These are phyloP conservation scores for Macrotis lagotis DNA, from an alignment of 2,113 vertebrate species.

Conservation along the genomic window DNA sequence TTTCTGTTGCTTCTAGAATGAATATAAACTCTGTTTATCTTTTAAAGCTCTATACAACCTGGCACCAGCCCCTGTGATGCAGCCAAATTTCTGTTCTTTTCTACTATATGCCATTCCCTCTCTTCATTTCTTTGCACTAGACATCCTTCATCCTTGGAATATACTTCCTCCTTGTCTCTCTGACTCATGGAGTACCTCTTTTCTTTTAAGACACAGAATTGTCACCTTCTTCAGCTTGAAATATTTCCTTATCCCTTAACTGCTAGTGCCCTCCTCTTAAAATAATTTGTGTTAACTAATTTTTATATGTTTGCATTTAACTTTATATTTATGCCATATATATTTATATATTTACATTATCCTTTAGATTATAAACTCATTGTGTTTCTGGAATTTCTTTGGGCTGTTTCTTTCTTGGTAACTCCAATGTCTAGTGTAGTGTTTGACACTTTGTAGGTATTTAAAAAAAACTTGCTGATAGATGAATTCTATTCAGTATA, in stretches of 20 bases:
- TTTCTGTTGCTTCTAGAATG: not conserved
- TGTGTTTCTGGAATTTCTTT: not conserved
- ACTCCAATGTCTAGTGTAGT: not conserved
- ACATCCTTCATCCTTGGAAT: not conserved
- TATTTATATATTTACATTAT: not conserved
- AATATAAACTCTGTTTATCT: not conserved
- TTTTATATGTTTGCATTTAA: not conserved
- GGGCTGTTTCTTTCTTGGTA: not conserved
- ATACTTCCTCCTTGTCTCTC: not conserved
- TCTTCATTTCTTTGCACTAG: not conserved
- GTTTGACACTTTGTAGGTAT: not conserved
- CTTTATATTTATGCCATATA: not conserved
- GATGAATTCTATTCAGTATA: not conserved
- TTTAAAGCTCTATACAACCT: not conserved
- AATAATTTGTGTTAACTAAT: not conserved
- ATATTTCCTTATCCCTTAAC: not conserved
- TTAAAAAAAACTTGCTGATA: not conserved
- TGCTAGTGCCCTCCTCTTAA: not conserved
- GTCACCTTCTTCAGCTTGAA: not conserved
- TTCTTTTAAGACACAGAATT: not conserved
- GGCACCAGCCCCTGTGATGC: no score
- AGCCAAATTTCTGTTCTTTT: not conserved
- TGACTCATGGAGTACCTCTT: not conserved
- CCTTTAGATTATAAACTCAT: not conserved
- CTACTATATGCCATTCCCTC: no score